Evolutionary conservation across 2,888 invertebrate species (phyloP).

Genomic region (Masnerella sp.): DNA sequence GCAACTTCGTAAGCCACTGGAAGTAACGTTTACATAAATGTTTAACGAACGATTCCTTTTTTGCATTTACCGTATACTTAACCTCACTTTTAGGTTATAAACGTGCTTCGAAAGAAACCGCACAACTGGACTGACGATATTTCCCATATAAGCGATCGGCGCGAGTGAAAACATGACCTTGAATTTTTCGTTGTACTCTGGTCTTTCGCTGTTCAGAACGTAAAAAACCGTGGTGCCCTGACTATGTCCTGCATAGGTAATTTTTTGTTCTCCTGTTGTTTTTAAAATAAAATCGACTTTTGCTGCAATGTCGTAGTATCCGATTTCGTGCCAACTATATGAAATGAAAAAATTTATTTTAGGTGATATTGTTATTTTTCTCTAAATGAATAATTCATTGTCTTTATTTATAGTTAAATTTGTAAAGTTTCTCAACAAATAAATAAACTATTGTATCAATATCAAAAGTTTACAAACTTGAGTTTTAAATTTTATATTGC

Average conservation of each 20-base stretch:
- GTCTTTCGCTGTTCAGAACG: constrained; percentile 73
- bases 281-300: constrained; percentile 79
- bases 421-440: no score
- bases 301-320: constrained; percentile 81
- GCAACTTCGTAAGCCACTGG: constrained; percentile 53
- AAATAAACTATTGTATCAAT: no score
- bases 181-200: constrained; percentile 75
- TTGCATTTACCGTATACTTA: no score
- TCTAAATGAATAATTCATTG: no score
- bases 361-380: no score
- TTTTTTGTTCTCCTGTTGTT: constrained; percentile 75
- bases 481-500: not conserved
- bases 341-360: not conserved
- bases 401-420: no score
- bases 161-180: constrained; percentile 74
- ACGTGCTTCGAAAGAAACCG: constrained; percentile 68
- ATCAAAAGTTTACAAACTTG: constrained; percentile 8
- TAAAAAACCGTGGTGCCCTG: constrained; percentile 79
- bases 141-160: constrained; percentile 74
- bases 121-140: constrained; percentile 72
- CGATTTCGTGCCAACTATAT: constrained; percentile 82
- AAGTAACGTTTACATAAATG: no score
- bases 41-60: no score
- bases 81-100: constrained; percentile 69
- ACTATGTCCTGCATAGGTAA: constrained; percentile 82